A percentile compares a stretch with the other conserved stretches of the same genome.
Evolutionary conservation across 1,140 invertebrate species (phyloP).

Genomic region (Hyles vespertilio): DNA sequence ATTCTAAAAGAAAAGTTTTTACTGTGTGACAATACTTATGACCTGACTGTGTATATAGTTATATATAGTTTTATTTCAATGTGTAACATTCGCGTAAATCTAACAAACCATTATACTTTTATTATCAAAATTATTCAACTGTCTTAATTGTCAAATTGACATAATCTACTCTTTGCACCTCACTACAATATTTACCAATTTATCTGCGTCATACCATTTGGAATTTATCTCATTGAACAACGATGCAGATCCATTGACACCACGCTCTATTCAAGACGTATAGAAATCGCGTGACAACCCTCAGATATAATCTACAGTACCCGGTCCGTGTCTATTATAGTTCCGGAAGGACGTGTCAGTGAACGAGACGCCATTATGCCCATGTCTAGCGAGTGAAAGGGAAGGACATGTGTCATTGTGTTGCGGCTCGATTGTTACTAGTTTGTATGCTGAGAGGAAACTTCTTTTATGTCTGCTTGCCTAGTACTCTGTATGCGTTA

Average conservation of each 20-base stretch:
- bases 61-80: too few relatives aligned
- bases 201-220: conserved; percentile 1
- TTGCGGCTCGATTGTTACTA: conserved; percentile 54
- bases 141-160: too few relatives aligned
- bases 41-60: too few relatives aligned
- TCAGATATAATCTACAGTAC: conserved; percentile 35
- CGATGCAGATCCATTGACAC: conserved; percentile 30
- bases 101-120: too few relatives aligned
- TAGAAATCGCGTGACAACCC: conserved; percentile 36
- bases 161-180: too few relatives aligned
- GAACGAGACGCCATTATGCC: conserved; percentile 56
- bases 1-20: too few relatives aligned
- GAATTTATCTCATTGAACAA: conserved; percentile 3
- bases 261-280: conserved; percentile 26
- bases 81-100: too few relatives aligned
- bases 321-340: conserved; percentile 35
- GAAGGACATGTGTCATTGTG: conserved; percentile 56
- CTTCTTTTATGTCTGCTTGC: conserved; percentile 39
- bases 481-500: conserved; percentile 26
- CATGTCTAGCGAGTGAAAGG: conserved; percentile 47
- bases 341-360: conserved; percentile 57
- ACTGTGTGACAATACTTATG: too few relatives aligned
- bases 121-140: too few relatives aligned
- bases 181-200: too few relatives aligned
- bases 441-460: conserved; percentile 60